Evolutionary conservation across 2,113 vertebrate species (phyloP), one percentile per base, ranked within the genome.

Genomic region (Tonatia bakeri): DNA sequence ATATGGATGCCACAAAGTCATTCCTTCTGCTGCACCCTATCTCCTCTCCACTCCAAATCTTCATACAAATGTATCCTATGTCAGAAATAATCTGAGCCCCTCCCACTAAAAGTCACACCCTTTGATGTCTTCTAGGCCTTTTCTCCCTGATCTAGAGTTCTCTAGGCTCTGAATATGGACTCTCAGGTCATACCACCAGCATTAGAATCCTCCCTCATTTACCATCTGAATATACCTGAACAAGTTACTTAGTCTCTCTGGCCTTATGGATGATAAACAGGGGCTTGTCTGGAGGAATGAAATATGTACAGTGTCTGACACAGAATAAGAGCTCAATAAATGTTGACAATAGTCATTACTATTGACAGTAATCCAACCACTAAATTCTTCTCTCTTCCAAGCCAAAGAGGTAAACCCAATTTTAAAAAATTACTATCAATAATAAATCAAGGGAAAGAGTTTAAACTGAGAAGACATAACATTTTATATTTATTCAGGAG

Each of bases 401-500:
- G 56, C 59, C 56, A n/a, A 81, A 89, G 16, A 89, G 38, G 36
- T 77, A 65, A 83, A 81, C 22, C 36, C 93, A 90, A 94, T 61
- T 69, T 80, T 87, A 93, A 45, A 79, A 81, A 92, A 89, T 15
- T 52, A 24, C 8, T 15, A 69, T 47, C 24, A 87, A 47, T 20
- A 87, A 90, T 40, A 77, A 70, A 73, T 94, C 33, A 47, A 47
- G 80, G 20, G 28, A 38, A 88, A 89, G 69, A 87, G 52, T 67
- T 67, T 87, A 87, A 72, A 59, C 22, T 52, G 14, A 77, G 19
- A 97, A 96, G 17, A 77, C 50, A 90, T 54, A 83, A 94, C n/a
- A 67, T 56, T 86, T 92, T 83, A 65, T 67, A 92, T 14, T 85
- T 90, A 81, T 54, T 82, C 17, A 70, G 16, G 31, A 92, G 11